Percentiles rank a stretch among this genome's conserved stretches.
These are phyloP conservation scores for Pangasius djambal DNA, from an alignment of 2,797 vertebrate species.

Conservation along the genomic window DNA sequence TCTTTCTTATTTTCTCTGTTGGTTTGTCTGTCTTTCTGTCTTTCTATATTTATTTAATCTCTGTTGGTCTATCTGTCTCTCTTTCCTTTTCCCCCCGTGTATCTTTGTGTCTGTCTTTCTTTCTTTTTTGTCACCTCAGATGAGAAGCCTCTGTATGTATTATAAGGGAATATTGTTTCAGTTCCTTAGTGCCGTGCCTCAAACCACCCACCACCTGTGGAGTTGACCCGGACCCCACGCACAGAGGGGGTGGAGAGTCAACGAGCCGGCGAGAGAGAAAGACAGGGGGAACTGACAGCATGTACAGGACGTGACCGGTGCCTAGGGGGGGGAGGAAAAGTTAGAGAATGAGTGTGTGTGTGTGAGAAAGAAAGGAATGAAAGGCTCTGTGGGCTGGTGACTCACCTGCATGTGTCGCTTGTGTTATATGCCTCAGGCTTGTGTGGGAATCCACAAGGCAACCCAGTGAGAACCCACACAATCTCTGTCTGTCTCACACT, in stretches of 20 bases:
- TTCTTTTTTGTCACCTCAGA: not conserved
- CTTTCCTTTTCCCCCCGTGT: not conserved
- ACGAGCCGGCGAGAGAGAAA: slow-evolving; percentile 1
- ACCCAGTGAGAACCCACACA: slow-evolving; percentile 52
- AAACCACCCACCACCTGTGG: slow-evolving; percentile 39
- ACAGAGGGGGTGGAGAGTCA: slow-evolving; percentile 12
- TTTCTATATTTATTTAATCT: not conserved
- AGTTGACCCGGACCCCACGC: slow-evolving; percentile 11
- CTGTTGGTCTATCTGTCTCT: not conserved
- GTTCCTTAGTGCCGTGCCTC: not conserved
- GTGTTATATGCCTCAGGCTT: slow-evolving; percentile 37
- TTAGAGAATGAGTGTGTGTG: slow-evolving; percentile 2
- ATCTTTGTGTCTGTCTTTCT: not conserved
- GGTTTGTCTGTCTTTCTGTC: not conserved
- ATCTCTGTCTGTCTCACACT: slow-evolving; percentile 22
- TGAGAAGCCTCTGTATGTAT: not conserved
- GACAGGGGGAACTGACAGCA: slow-evolving; percentile 6
- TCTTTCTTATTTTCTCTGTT: too few species aligned
- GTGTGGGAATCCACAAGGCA: slow-evolving; percentile 53
- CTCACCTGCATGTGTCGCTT: slow-evolving; percentile 48
- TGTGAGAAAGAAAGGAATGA: slow-evolving; percentile 8
- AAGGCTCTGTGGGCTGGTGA: slow-evolving; percentile 39
- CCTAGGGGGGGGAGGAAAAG: slow-evolving; percentile 7
- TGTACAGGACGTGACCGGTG: slow-evolving; percentile 13
- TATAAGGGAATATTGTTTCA: slow-evolving; percentile 3